Conservation (phyloP, 1,140 invertebrate genomes). For the Zaprionus inermis region DNA sequence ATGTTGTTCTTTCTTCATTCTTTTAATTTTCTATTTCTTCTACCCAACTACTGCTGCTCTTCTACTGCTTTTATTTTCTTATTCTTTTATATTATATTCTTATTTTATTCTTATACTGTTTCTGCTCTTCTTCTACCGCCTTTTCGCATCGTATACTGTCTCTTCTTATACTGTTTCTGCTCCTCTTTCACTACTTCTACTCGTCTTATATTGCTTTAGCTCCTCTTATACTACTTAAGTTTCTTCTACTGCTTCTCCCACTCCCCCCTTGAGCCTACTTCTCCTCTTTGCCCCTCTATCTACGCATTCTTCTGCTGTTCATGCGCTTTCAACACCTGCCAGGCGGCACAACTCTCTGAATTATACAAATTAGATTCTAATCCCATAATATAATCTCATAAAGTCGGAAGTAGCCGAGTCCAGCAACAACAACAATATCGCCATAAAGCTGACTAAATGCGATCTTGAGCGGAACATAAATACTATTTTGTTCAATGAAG, state of each 20-base stretch:
- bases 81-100: too few relatives aligned
- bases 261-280: neutral
- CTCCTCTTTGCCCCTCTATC: neutral
- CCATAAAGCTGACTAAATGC: slow-evolving; percentile 46
- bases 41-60: too few relatives aligned
- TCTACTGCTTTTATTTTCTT: too few relatives aligned
- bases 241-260: neutral
- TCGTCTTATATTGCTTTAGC: too few relatives aligned
- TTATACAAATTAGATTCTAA: slow-evolving; percentile 26
- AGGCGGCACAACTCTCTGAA: neutral
- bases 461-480: slow-evolving; percentile 80
- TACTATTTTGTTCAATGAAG: slow-evolving; percentile 82
- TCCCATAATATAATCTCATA: slow-evolving; percentile 19
- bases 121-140: neutral
- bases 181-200: neutral
- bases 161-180: neutral
- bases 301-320: neutral
- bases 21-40: too few relatives aligned
- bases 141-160: neutral
- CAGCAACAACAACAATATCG: slow-evolving; percentile 17
- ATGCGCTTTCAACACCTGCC: slow-evolving; percentile 26
- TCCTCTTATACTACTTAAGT: too few relatives aligned
- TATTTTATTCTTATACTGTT: neutral
- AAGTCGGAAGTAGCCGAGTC: slow-evolving; percentile 64
- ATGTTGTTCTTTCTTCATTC: too few relatives aligned